Base-by-base conservation (phyloP, 2,113 vertebrate species). In the Ceyx cyanopectus region DNA sequence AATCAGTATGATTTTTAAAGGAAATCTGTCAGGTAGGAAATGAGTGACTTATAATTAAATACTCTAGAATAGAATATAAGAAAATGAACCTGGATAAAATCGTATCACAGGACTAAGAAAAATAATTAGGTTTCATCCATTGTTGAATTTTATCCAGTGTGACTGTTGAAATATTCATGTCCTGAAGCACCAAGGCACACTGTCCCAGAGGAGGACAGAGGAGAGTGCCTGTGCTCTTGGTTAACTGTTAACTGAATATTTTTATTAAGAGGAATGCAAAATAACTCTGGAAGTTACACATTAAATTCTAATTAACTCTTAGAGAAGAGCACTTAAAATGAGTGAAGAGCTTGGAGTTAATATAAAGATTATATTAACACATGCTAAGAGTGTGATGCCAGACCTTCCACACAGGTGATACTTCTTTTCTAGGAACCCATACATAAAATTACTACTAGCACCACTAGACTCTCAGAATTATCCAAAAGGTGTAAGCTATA, bases 181-280 rank as follows among this genome's bases (percentile, higher is more conserved):
- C 74, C 79, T 94, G 86, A 96, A 92, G 85, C 76, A 95, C 24
- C 57, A 94, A 93, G 85, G 89, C 66, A 92, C 50, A 61, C 8
- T 76, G 50, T 89, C 88, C 72, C 97, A 89, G 50, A 62, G 96
- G 75, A 54, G 67, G 37, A 83, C 22, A 74, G 53, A 65, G 81
- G 69, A 86, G n/a, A 96, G 26, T 41, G 61, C 30, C 69, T 97
- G 94, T 91, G 56, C 89, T 97, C 95, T 97, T 93, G 78, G 72
- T 93, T 93, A 89, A 86, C 37, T 87, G 24, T 65, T 65, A 96
- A 93, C 24, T 63, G 69, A 95, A 41, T 95, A 93, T 86, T 92
- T 92, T 81, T 95, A 97, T 95, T 82, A 96, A 94, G n/a, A 95
- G 73, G 62, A 85, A 91, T 95, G 69, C 75, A 93, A 94, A 97